Conservation (phyloP, 2,797 vertebrate species). For the Lophotriccus pileatus region DNA sequence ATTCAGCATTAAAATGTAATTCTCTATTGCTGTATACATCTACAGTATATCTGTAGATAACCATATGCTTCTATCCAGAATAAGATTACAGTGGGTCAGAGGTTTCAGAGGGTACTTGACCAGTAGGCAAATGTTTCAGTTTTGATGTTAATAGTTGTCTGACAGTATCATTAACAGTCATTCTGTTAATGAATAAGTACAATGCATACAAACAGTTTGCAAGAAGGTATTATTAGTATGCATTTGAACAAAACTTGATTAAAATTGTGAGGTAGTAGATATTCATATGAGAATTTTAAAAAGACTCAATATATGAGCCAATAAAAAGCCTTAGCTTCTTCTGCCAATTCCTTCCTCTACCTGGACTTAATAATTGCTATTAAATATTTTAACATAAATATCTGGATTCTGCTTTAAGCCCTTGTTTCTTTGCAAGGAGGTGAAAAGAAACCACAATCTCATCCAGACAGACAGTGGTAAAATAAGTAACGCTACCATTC, state of each 20-base stretch:
- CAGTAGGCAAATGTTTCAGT: background rate
- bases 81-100: background rate
- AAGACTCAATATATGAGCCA: background rate
- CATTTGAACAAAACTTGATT: background rate
- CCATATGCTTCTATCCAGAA: background rate
- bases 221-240: background rate
- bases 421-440: background rate
- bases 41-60: background rate
- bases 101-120: background rate
- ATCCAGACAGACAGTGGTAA: background rate
- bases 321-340: background rate
- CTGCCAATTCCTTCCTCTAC: background rate
- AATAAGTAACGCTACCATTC: fast-evolving
- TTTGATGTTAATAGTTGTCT: background rate
- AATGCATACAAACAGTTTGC: background rate
- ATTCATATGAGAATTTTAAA: background rate
- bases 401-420: background rate
- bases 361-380: background rate
- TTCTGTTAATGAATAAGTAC: background rate
- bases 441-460: background rate
- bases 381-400: background rate
- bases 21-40: background rate
- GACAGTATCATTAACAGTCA: background rate
- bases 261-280: background rate
- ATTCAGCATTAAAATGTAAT: background rate